Evolutionary conservation across 2,797 vertebrate genomes (phyloP), one percentile per base, ranked within the genome.

Genomic region (Rhynchotus rufescens): DNA sequence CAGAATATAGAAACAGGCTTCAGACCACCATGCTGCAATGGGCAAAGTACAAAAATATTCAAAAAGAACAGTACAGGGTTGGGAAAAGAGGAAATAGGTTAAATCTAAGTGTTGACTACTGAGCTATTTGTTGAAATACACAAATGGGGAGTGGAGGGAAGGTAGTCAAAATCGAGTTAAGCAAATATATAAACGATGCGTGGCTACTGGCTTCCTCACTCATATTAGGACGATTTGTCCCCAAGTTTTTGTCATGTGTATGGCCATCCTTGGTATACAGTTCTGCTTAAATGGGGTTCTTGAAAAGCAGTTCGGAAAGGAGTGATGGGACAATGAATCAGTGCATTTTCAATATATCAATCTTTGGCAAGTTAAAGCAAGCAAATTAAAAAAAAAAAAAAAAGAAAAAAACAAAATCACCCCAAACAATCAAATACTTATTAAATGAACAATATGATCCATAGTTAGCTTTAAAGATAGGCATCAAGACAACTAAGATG

Each of bases 131-230:
- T 12, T 62, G 64, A 78, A 84, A 72, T 44, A 52, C 8, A 86
- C 19, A 40, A 57, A 78, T 0, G 23, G 34, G 15, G 71, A 79
- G 47, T 38, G 34, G 61, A 49, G 26, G 44, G 45, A 49, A 59
- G 52, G 68, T 44, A 67, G 42, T 77, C 34, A 44, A 86, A 81
- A 49, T 4, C 13, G 90, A 68, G 77, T 89, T 74, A 94, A 32
- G 89, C 52, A 88, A 59, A 34, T 22, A 32, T 40, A 57, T 60
- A 45, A 80, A 89, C 1, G 17, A 26, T 76, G 71, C 25, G 66
- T 7, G 60, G 32, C 62, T 30, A 7, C 25, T 20, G 16, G 94
- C 94, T 96, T 95, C 90, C 95, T 95, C 93, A 84, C 94, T 94
- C 93, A 84, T 76, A 1, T 0, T 4, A 49, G 67, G 73, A 64